A percentile compares a stretch with the other conserved stretches of the same genome.
Evolutionary conservation across 2,797 vertebrate species (phyloP).

Genomic region (Synanceia verrucosa): DNA sequence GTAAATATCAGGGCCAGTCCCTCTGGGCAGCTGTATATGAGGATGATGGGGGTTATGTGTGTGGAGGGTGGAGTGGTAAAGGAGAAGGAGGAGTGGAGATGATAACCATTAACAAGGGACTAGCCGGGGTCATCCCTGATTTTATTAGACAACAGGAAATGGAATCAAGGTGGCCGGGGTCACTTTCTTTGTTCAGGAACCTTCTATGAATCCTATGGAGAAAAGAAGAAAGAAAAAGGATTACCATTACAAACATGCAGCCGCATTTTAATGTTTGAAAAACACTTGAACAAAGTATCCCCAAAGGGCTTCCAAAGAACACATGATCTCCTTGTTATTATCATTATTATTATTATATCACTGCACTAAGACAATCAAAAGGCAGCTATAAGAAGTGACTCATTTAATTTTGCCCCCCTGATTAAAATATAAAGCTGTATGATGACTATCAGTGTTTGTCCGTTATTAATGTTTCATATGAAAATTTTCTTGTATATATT

Average conservation of each 20-base stretch:
- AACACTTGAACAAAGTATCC: background rate
- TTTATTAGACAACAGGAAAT: constrained; percentile 63
- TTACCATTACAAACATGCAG: background rate
- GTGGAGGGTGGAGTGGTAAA: background rate
- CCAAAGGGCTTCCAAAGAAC: background rate
- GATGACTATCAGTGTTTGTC: background rate
- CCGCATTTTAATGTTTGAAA: background rate
- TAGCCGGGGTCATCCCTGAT: constrained; percentile 52
- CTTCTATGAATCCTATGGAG: constrained; percentile 11
- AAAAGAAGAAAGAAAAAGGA: background rate
- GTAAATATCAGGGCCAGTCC: constrained; percentile 47
- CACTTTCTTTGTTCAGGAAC: constrained; percentile 43
- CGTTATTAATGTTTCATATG: background rate
- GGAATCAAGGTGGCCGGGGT: constrained; percentile 38
- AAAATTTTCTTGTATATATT: background rate
- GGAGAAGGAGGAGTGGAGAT: constrained; percentile 21
- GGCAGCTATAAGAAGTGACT: background rate
- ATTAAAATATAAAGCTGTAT: background rate
- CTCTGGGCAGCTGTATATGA: constrained; percentile 30
- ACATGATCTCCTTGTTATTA: background rate
- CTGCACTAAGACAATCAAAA: background rate
- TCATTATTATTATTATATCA: background rate
- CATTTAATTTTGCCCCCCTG: background rate
- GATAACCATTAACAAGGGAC: constrained; percentile 62
- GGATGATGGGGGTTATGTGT: constrained; percentile 4